A percentile compares a stretch with the other conserved stretches of the same genome.
Evolutionary conservation across 2,797 vertebrate genomes (phyloP).

Genomic region (Hipposideros larvatus): DNA sequence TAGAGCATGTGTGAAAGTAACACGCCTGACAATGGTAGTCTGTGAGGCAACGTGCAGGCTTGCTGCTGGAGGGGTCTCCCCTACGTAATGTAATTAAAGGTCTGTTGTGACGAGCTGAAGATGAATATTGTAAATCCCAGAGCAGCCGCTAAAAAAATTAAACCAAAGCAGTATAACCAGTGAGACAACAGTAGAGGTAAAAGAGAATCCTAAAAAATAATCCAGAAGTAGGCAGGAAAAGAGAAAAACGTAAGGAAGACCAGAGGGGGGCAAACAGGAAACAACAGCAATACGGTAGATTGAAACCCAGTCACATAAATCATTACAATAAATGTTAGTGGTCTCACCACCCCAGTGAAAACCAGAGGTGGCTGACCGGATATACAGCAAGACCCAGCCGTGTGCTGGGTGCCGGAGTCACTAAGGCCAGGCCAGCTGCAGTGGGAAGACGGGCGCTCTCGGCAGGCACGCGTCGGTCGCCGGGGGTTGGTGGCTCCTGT

Average conservation of each 20-base stretch:
- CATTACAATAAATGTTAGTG: no score
- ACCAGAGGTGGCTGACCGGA: neutral
- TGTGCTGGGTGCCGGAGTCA: no score
- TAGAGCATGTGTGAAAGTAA: neutral
- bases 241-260: neutral
- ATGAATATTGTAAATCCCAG: neutral
- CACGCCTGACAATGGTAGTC: neutral
- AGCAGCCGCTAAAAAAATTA: neutral
- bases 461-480: no score
- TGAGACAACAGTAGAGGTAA: neutral
- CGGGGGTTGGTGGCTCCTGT: no score
- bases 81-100: no score
- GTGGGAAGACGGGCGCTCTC: neutral
- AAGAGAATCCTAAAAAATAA: neutral
- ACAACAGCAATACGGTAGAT: rapidly evolving
- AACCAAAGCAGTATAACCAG: neutral
- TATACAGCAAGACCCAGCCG: neutral
- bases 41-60: no score
- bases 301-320: neutral
- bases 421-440: no score
- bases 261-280: neutral
- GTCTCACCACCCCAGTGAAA: no score
- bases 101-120: no score
- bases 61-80: no score
- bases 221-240: neutral